phyloP scores from a whole-genome alignment of 2,797 vertebrate species.

The Thaleichthys pacificus region DNA sequence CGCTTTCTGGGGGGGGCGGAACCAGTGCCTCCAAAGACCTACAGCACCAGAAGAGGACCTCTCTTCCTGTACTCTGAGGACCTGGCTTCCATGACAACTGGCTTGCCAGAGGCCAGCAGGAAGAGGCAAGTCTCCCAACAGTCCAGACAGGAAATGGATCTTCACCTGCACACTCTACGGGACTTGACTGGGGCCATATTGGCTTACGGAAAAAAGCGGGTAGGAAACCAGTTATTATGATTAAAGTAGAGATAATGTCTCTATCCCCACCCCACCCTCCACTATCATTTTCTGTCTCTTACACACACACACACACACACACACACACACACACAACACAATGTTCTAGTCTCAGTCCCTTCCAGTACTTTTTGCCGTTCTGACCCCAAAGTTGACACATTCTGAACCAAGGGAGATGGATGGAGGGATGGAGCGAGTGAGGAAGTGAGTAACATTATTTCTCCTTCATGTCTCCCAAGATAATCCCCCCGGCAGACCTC shows the following conservation, averaged over 20 bases:
- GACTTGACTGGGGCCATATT: slow-evolving; percentile 71
- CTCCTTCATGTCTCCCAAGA: slow-evolving; percentile 7
- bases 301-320: neutral
- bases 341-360: neutral
- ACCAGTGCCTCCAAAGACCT: slow-evolving; percentile 75
- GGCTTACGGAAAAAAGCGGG: slow-evolving; percentile 66
- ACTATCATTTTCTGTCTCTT: neutral
- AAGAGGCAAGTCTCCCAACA: slow-evolving; percentile 38
- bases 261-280: neutral
- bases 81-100: slow-evolving; percentile 51
- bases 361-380: too few species aligned
- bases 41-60: slow-evolving; percentile 74
- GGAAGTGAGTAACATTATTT: neutral
- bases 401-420: neutral
- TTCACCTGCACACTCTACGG: slow-evolving; percentile 59
- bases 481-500: slow-evolving; percentile 4
- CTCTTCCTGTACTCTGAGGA: slow-evolving; percentile 80
- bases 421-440: neutral
- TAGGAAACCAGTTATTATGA: slow-evolving; percentile 36
- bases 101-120: slow-evolving; percentile 40
- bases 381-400: neutral
- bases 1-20: slow-evolving; percentile 38
- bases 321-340: neutral
- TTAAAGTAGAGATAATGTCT: neutral
- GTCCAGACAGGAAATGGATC: slow-evolving; percentile 48